Evolutionary conservation across 2,113 vertebrate species (phyloP), one percentile per base, ranked within the genome.

Genomic region (Sander vitreus): DNA sequence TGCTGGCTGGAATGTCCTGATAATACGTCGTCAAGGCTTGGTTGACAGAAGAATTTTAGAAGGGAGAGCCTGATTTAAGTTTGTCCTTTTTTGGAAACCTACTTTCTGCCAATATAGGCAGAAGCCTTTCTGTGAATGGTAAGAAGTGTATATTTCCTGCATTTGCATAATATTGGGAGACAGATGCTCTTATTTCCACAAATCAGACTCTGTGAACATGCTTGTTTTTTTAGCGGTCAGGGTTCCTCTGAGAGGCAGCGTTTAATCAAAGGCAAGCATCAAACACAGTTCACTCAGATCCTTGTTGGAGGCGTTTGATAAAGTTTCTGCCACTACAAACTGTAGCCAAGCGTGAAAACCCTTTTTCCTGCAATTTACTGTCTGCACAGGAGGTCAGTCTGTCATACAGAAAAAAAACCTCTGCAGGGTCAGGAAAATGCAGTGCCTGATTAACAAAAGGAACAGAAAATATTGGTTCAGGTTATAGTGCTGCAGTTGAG

Each of bases 341-440:
- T 86, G 90, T 83, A 88, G 89, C 90, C 91, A 78, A 91, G 92
- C 92, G 68, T 91, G 85, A 90, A 92, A 93, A 88, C 78, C 88
- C 66, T 63, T 93, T 93, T 94, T 93, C 93, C 93, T 93, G 90
- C 85, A 92, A 93, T 93, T 93, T 93, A 92, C 73, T 73, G 81
- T 93, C 90, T 89, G 85, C 89, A 80, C 81, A 78, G 71, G 88
- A 89, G 89, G 84, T 74, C 77, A 63, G 76, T 30, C n/a, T 69
- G 66, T 50, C 62, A 12, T 68, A 71, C 73, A 19, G 70, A 71
- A 69, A 67, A 16, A 83, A 48, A 80, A 62, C 16, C 78, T 86
- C 70, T 11, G 36, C 54, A 50, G 75, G 65, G 47, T 78, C 71
- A 72, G 75, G 48, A 76, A 90, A 83, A 80, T 73, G 69, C 36